These are phyloP conservation scores for Euthynnus affinis DNA, from an alignment of 2,797 vertebrate genomes.

Conservation along the genomic window DNA sequence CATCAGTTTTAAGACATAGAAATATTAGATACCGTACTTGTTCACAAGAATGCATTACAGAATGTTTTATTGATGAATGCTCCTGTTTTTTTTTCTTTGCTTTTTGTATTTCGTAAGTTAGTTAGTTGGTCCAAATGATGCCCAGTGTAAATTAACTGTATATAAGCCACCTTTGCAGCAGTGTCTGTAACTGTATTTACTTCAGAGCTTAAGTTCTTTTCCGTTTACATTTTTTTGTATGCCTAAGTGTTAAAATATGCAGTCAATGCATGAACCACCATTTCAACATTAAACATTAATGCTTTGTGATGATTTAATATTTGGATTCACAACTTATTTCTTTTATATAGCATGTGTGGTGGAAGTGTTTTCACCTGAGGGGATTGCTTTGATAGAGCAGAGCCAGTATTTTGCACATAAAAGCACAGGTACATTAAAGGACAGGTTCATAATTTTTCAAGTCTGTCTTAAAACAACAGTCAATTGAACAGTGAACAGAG, in stretches of 20 bases:
- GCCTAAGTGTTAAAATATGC: background rate
- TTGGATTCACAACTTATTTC: background rate
- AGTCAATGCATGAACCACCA: background rate
- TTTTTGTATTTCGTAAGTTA: no score
- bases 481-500: no score
- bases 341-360: background rate
- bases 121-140: background rate
- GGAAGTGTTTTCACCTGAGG: background rate
- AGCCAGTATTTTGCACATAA: background rate
- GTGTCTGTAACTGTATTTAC: background rate
- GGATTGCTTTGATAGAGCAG: background rate
- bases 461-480: no score
- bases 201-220: background rate
- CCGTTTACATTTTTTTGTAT: background rate
- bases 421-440: background rate
- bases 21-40: no score
- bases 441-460: no score
- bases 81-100: no score
- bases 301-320: background rate
- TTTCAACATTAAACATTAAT: conserved; percentile 2
- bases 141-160: background rate
- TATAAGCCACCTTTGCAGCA: background rate
- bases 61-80: no score
- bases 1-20: no score
- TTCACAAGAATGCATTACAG: no score